Evolutionary conservation across 2,888 invertebrate species (phyloP), one percentile per base, ranked within the genome.

Genomic region (Phalangium opilio): DNA sequence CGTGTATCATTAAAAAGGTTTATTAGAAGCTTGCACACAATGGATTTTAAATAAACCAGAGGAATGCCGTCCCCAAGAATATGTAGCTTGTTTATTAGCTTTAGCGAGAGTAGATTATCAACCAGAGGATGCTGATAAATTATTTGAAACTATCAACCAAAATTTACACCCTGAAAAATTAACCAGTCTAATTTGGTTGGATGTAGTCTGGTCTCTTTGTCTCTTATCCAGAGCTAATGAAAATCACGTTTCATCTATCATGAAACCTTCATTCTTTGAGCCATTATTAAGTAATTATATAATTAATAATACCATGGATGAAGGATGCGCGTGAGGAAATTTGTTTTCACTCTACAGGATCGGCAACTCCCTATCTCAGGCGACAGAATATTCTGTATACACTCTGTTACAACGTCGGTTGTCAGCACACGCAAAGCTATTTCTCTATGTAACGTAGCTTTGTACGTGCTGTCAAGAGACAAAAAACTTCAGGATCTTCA

Each of bases 31-130:
- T 3, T 38, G 38, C n/a, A 10, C 15, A 3, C 15, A 38, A 14
- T 17, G 38, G 38, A 15, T 38, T 3, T 2, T 38, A 14, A 38
- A 38, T 10, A 10, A 38, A 8, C 18, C 38, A 10, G 38, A 38
- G 10, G 18, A 38, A 38, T 38, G 38, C 14, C 38, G 38, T 38
- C 38, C 38, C n/a, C 38, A 38, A 38, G 38, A 38, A 14, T 38
- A 18, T 10, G 38, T 38, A 2, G 38, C 38, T 10, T 38, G 18
- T 38, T 38, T 38, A 38, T 4, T 38, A 8, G 8, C 38, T 17
- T 38, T 38, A 38, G 38, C 38, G 18, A 38, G 18, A n/a, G 38
- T 38, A 17, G n/a, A 38, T 4, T 38, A 38, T 18, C 15, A 17
- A 38, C 38, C 38, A 8, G 38, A 38, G n/a, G 18, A 38, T 14